Evolutionary conservation across 2,888 invertebrate species (phyloP), one percentile per base, ranked within the genome.

Genomic region (Cancer borealis): DNA sequence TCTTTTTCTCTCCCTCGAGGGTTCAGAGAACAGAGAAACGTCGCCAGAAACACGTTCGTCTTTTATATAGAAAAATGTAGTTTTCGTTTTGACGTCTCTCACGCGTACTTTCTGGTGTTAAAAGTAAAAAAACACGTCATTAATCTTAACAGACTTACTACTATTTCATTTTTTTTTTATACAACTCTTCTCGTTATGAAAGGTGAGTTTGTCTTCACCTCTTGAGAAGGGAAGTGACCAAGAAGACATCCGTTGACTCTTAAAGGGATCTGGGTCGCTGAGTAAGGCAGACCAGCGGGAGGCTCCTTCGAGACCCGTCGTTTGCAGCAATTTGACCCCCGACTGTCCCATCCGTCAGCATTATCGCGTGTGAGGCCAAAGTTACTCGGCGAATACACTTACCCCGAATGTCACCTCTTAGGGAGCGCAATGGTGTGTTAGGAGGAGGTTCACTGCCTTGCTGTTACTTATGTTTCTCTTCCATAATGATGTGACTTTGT

Each of bases 311-410:
- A 30, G 30, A 79, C 79, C 10, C 6, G 79, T 79, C 79, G 30
- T 30, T 79, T 26, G 79, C 10, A 79, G 79, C 79, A 79, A 26
- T 79, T 79, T 14, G 30, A 79, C 79, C 30, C 30, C 26, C 12
- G 5, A 5, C 79, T 79, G 26, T 79, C 79, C 6, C 30, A 79
- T 79, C 30, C 79, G 79, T 79, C 30, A 79, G 30, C 26, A 30
- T 79, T 79, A 79, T 26, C 79, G 6, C 79, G 73, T 14, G 12
- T 30, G 79, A 26, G 30, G 79, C 79, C 30, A 6, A 79, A 79
- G 66, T 66, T 79, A 79, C 79, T 79, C 79, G 79, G 79, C 12
- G 79, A 79, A 79, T 14, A 30, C 79, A 30, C 79, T 26, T 79
- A 79, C 30, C 30, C 30, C 26, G 54, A n/a, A n/a, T n/a, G 66